These are phyloP conservation scores for Paradoxurus hermaphroditus DNA, from an alignment of 2,113 vertebrate species.

Conservation along the genomic window DNA sequence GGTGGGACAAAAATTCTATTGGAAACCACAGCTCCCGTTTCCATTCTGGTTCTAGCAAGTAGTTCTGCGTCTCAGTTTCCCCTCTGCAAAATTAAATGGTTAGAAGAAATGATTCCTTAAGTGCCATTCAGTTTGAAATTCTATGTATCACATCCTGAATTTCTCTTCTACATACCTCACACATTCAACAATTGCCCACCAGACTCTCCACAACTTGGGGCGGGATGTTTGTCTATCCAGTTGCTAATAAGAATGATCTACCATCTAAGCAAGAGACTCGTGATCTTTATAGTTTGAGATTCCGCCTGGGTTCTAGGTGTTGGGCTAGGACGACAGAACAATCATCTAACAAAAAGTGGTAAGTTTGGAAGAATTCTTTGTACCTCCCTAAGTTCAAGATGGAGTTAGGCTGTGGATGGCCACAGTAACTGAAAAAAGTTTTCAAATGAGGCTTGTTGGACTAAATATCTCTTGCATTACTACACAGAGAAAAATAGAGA, in stretches of 20 bases:
- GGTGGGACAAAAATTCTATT: background rate
- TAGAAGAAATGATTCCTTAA: background rate
- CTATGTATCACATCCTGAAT: background rate
- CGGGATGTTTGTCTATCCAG: background rate
- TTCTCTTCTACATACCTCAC: background rate
- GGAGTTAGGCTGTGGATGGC: background rate
- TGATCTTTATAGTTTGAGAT: background rate
- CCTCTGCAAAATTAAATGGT: background rate
- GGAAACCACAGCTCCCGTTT: background rate
- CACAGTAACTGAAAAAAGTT: constrained; percentile 33
- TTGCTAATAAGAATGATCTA: background rate
- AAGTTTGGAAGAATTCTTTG: background rate
- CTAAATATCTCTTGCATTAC: constrained; percentile 75
- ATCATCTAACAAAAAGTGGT: background rate
- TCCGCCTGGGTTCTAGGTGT: background rate
- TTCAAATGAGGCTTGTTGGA: constrained; percentile 47
- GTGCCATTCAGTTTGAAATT: background rate
- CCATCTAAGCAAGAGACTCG: background rate
- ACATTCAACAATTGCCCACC: background rate
- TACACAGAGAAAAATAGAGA: constrained; percentile 70
- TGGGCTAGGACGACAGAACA: background rate
- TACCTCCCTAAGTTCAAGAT: background rate
- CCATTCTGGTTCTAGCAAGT: background rate
- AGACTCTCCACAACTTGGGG: background rate
- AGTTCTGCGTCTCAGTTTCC: background rate